Percentiles rank a stretch among this genome's conserved stretches.
These are phyloP conservation scores for Uropetala carovei DNA, from an alignment of 2,888 invertebrate species.

Conservation along the genomic window DNA sequence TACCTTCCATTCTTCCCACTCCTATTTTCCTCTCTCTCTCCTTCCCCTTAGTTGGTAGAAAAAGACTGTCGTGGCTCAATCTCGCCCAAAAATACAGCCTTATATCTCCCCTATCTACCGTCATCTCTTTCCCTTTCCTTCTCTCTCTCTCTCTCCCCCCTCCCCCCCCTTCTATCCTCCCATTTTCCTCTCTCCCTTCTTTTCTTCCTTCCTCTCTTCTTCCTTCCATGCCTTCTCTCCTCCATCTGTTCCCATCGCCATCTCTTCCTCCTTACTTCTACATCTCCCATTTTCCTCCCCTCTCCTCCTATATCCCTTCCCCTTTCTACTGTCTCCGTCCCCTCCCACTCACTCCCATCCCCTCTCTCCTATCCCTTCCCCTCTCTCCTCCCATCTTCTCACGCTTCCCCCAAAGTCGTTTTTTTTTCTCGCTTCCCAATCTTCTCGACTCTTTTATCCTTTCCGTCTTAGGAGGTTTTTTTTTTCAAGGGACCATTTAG, in stretches of 20 bases:
- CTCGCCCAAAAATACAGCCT: no score
- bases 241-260: no score
- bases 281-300: not conserved
- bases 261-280: not conserved
- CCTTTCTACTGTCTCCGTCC: no score
- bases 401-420: not conserved
- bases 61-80: no score
- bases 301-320: not conserved
- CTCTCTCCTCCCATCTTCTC: not conserved
- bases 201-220: no score
- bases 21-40: not conserved
- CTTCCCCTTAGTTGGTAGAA: no score
- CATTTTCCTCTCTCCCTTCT: not conserved
- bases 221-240: no score
- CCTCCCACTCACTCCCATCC: no score
- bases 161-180: not conserved
- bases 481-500: not conserved
- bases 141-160: not conserved
- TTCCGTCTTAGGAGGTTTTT: not conserved
- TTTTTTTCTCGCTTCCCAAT: not conserved
- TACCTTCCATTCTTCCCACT: not conserved
- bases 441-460: not conserved
- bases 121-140: not conserved
- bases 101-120: no score
- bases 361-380: not conserved